A percentile compares a stretch with the other conserved stretches of the same genome.
Conservation (phyloP, 2,113 vertebrate genomes). For the Macquaria australasica region DNA sequence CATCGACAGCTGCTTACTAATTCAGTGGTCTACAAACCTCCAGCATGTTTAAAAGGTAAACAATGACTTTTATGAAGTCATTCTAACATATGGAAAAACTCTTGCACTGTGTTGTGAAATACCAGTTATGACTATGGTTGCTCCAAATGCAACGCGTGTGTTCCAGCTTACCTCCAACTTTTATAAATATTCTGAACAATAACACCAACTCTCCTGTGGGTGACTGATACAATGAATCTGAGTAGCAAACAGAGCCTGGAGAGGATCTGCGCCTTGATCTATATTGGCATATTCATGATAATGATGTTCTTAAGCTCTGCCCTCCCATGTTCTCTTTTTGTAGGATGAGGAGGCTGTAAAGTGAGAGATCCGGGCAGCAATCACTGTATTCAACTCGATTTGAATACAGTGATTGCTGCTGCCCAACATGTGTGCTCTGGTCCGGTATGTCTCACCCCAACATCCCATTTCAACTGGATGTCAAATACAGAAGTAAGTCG, state of each 20-base stretch:
- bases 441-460: background rate
- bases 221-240: background rate
- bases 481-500: background rate
- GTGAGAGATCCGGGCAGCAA: background rate
- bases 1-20: too few species aligned
- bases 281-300: slow-evolving; percentile 3
- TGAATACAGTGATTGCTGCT: too few species aligned
- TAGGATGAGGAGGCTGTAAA: background rate
- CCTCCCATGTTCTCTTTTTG: background rate
- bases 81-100: too few species aligned
- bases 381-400: background rate
- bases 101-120: too few species aligned
- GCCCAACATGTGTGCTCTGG: background rate
- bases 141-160: too few species aligned
- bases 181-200: background rate
- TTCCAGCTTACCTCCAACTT: too few species aligned
- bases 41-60: too few species aligned
- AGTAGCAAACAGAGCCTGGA: background rate
- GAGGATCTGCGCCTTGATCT: background rate
- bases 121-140: too few species aligned
- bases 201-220: too few species aligned
- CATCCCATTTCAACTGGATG: background rate
- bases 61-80: too few species aligned
- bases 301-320: background rate
- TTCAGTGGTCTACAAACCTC: too few species aligned